Evolutionary conservation across 2,888 invertebrate species (phyloP), one percentile per base, ranked within the genome.

Genomic region (Timandra comae): DNA sequence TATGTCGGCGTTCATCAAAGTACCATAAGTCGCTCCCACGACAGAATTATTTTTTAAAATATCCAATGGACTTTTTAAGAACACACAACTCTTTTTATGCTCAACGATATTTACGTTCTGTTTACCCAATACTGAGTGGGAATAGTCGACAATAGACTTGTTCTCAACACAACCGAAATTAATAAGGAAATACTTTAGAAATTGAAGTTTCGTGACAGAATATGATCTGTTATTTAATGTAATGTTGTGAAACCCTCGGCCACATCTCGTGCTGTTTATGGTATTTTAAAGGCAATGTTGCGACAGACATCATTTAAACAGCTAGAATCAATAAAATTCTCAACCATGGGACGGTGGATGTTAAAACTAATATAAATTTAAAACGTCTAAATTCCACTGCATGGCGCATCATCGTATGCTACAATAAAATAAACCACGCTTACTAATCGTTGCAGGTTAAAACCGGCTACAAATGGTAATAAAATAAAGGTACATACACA

Each of bases 381-480:
- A 16, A 16, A 24, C 24, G 53, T 58, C 49, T 56, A 58, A 67
- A 64, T 63, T 57, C 58, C 54, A 54, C 37, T 32, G 44, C 40
- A 52, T 58, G 56, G 45, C 62, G 61, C 69, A 70, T 68, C 71
- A 64, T 69, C 71, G 67, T 71, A 65, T 54, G 64, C 67, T 63
- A 70, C 69, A 74, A 67, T 74, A 70, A 74, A 73, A 75, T 72
- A 72, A 68, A 63, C 71, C 68, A 63, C 61, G 74, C 63, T 68
- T 67, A 77, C 77, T 77, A 76, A 78, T 77, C 70, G 72, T 66
- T 62, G 67, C 70, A 69, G 70, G 74, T 75, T 76, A 72, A 76
- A 81, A 80, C 79, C 78, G 77, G 79, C 79, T 79, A 73, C 75
- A 76, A 81, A 82, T 80, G 73, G 81, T 78, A 77, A 79, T 82